These are phyloP conservation scores for Tetramorium simillimum DNA, from an alignment of 1,140 invertebrate species.

Conservation along the genomic window DNA sequence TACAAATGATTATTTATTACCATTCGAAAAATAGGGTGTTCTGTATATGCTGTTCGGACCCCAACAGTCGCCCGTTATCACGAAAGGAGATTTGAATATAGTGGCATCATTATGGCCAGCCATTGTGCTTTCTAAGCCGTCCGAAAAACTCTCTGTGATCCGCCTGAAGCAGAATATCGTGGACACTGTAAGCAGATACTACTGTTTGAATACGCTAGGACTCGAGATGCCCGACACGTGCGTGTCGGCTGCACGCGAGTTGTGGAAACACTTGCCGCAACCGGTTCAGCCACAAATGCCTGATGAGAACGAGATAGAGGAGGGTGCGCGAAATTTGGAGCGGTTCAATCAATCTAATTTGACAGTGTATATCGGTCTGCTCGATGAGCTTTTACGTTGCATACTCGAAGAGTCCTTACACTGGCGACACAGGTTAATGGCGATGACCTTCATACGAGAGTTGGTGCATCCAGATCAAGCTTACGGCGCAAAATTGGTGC, in stretches of 20 bases:
- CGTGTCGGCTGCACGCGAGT: constrained; percentile 83
- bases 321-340: constrained; percentile 81
- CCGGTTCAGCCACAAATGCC: constrained; percentile 61
- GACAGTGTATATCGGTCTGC: constrained; percentile 87
- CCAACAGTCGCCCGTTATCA: constrained; percentile 87
- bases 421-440: constrained; percentile 92
- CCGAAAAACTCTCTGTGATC: constrained; percentile 93
- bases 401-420: constrained; percentile 90
- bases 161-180: constrained; percentile 89
- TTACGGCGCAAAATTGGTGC: constrained; percentile 88
- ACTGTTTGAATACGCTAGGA: constrained; percentile 87
- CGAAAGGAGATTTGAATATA: constrained; percentile 91
- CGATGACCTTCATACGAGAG: constrained; percentile 89
- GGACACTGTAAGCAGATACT: constrained; percentile 84
- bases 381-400: constrained; percentile 88
- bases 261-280: constrained; percentile 82
- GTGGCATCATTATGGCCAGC: constrained; percentile 91
- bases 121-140: constrained; percentile 90
- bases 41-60: constrained; percentile 91
- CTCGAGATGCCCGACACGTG: constrained; percentile 86
- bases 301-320: constrained; percentile 79
- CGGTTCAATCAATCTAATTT: constrained; percentile 84
- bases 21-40: constrained; percentile 87
- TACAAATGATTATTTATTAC: constrained; percentile 3
- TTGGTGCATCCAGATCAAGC: constrained; percentile 90